phyloP scores from a whole-genome alignment of 2,888 invertebrate species.

The Julus scanicus region DNA sequence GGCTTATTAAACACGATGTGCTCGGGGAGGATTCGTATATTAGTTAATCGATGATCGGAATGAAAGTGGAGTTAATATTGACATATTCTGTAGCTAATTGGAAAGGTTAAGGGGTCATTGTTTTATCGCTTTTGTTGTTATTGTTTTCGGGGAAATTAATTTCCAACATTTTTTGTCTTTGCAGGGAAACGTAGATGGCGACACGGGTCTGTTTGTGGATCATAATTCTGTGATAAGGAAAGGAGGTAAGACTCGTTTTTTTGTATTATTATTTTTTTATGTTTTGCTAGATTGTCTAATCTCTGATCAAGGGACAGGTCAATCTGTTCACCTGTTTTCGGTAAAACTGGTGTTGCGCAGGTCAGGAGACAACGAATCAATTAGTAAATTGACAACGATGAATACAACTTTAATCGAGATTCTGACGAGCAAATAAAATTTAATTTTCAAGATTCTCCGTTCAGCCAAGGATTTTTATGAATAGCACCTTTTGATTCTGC shows the following conservation, averaged over 20 bases:
- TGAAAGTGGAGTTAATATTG: not conserved
- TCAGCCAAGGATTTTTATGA: too few species aligned
- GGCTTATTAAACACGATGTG: not conserved
- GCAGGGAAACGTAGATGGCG: constrained; percentile 54
- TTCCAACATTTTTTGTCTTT: not conserved
- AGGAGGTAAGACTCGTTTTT: constrained; percentile 52
- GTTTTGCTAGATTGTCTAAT: not conserved
- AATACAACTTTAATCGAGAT: too few species aligned
- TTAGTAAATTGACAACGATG: too few species aligned
- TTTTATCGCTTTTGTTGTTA: not conserved
- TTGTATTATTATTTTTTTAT: too few species aligned
- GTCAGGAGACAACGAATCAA: too few species aligned
- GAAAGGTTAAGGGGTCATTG: not conserved
- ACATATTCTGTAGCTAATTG: not conserved
- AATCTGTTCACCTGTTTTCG: too few species aligned
- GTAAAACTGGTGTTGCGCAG: too few species aligned
- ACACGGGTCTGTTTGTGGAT: constrained; percentile 54
- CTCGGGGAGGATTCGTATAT: not conserved
- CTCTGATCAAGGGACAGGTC: too few species aligned
- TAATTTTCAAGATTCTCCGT: too few species aligned
- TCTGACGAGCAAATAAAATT: too few species aligned
- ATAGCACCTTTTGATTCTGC: too few species aligned
- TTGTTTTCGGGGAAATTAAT: constrained; percentile 13
- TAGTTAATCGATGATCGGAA: not conserved
- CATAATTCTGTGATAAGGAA: constrained; percentile 57